phyloP scores from a whole-genome alignment of 2,113 vertebrate species.

The Fregata magnificens region DNA sequence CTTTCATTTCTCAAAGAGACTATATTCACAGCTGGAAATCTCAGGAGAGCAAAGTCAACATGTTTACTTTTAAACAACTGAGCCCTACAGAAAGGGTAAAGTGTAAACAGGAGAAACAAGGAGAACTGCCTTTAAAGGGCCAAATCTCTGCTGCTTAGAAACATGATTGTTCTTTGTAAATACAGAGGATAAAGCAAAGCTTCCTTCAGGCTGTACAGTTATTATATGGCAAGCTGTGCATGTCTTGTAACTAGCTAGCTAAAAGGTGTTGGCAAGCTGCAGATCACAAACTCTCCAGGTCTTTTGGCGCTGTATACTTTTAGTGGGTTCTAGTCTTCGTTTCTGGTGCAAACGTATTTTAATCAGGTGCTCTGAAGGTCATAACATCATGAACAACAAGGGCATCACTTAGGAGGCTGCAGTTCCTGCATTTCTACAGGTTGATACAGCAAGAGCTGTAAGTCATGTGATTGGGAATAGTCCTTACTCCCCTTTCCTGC shows the following conservation, averaged over 20 bases:
- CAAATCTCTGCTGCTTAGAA: background rate
- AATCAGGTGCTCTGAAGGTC: background rate
- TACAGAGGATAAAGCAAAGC: background rate
- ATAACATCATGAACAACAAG: background rate
- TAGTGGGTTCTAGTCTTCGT: background rate
- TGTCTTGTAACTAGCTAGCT: background rate
- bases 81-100: background rate
- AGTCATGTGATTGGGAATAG: background rate
- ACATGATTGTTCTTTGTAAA: background rate
- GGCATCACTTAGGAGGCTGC: background rate
- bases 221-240: background rate
- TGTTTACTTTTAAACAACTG: constrained; percentile 11
- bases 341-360: background rate
- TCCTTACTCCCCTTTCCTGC: background rate
- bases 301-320: background rate
- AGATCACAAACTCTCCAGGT: background rate
- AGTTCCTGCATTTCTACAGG: background rate
- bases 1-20: background rate
- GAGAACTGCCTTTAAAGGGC: background rate
- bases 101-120: constrained; percentile 6
- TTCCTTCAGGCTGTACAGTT: background rate
- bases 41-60: background rate
- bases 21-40: background rate
- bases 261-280: background rate
- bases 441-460: background rate